phyloP scores from a whole-genome alignment of 1,140 invertebrate species.

The Cyclargus thomasi region DNA sequence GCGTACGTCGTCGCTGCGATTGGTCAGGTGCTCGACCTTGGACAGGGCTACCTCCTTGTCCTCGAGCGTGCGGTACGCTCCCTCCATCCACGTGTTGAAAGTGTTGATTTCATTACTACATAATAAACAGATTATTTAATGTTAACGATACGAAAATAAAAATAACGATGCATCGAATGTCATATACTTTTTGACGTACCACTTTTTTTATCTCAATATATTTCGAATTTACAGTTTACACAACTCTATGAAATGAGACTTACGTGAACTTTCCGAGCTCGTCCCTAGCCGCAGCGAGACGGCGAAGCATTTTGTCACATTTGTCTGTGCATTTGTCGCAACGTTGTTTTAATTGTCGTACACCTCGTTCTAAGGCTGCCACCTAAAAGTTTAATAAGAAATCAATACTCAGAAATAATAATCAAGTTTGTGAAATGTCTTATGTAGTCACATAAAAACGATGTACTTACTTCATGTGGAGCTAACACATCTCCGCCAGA shows the following conservation, averaged over 20 bases:
- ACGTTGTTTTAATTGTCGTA: conserved; percentile 86
- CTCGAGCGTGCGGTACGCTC: conserved; percentile 85
- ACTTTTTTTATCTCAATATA: too few species aligned
- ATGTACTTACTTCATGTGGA: conserved; percentile 83
- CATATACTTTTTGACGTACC: too few species aligned
- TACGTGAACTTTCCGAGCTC: conserved; percentile 91
- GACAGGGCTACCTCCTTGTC: conserved; percentile 90
- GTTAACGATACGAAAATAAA: too few species aligned
- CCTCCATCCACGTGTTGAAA: conserved; percentile 90
- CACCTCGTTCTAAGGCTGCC: conserved; percentile 89
- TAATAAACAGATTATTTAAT: conserved; percentile 13
- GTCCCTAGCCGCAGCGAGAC: conserved; percentile 87
- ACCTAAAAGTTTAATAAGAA: conserved; percentile 42
- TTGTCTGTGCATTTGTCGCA: conserved; percentile 88
- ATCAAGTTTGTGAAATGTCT: too few species aligned
- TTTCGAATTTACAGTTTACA: too few species aligned
- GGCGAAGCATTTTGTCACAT: conserved; percentile 84
- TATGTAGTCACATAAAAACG: too few species aligned
- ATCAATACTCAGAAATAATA: background rate
- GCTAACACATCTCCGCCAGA: conserved; percentile 93
- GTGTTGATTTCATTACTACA: conserved; percentile 86
- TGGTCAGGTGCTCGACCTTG: conserved; percentile 83
- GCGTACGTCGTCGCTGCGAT: conserved; percentile 84
- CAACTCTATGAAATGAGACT: conserved; percentile 30
- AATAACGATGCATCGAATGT: too few species aligned